Base-by-base conservation (phyloP, 2,888 invertebrate species). In the Luperina nickerlii region DNA sequence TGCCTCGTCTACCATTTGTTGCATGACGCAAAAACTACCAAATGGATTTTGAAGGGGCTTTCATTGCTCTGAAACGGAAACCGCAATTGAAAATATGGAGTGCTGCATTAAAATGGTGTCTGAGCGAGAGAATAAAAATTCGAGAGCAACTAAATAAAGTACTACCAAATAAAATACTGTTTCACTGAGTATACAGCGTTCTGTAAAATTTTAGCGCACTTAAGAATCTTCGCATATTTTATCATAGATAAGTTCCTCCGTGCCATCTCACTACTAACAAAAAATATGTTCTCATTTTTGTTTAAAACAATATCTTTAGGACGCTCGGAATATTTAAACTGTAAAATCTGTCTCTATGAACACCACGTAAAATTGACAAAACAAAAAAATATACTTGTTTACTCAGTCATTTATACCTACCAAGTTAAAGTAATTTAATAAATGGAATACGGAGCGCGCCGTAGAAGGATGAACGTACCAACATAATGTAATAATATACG, bases 351-450 rank as follows among this genome's bases (percentile, higher is more conserved):
- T 78, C 73, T 67, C n/a, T 67, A 62, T 62, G 67, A 76, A 74
- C 74, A 73, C 65, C 9, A 67, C 48, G 73, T 76, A 42, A 79
- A 79, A 84, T 83, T 82, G 83, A 87, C 84, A 88, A 88, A 88
- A 81, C 81, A 79, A 81, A 85, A 83, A 88, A 88, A 81, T 60
- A 87, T 84, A 90, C 89, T 92, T 89, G 90, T 90, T 91, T 91
- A 91, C 90, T 90, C 89, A 92, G 91, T 91, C 89, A 90, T 89
- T 86, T 80, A 78, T 77, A 88, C 89, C 87, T 77, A 88, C 89
- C 87, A 90, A 91, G 92, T 90, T 89, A 92, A 93, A 93, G 93
- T 93, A 93, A 94, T 94, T 92, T 93, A 91, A 93, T 93, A 93
- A 94, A 94, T 94, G 93, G 92, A 90, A 91, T 88, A 88, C 89